These are phyloP conservation scores for Azorinus chamasolen DNA, from an alignment of 2,888 invertebrate species.

Conservation along the genomic window DNA sequence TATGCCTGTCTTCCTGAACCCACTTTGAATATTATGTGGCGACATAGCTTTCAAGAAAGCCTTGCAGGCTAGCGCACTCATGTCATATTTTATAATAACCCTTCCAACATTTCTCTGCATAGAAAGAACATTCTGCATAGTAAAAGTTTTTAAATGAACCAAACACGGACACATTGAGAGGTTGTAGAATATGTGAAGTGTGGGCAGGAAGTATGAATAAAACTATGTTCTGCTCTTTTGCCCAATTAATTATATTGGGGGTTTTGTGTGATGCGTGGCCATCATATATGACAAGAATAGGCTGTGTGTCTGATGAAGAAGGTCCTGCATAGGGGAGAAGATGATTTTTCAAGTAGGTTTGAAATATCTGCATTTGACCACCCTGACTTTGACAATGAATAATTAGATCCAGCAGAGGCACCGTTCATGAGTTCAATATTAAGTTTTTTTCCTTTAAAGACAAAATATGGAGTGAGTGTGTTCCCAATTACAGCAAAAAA, in stretches of 20 bases:
- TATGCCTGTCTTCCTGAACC: constrained; percentile 29
- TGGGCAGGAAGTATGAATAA: constrained; percentile 33
- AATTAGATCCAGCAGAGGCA: constrained; percentile 5
- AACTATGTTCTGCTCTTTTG: constrained; percentile 12
- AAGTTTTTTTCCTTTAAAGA: constrained; percentile 35
- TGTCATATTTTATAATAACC: constrained; percentile 20
- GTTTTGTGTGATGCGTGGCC: constrained; percentile 32
- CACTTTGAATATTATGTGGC: constrained; percentile 17
- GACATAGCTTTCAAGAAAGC: constrained; percentile 28
- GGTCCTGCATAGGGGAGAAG: constrained; percentile 13
- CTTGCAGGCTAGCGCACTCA: constrained; percentile 24
- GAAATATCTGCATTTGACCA: constrained; percentile 30
- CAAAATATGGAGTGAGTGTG: constrained; percentile 22
- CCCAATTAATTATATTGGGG: constrained; percentile 19
- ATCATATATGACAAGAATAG: constrained; percentile 26
- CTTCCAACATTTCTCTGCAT: constrained; percentile 22
- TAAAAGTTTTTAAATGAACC: constrained; percentile 35
- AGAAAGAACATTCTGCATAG: constrained; percentile 25
- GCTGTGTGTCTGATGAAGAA: background rate
- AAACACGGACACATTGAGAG: constrained; percentile 28
- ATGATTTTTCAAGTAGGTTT: constrained; percentile 21
- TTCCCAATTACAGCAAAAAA: constrained; percentile 35
- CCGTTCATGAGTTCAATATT: constrained; percentile 29
- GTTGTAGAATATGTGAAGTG: constrained; percentile 38
- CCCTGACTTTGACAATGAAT: constrained; percentile 24